Evolutionary conservation across 2,113 vertebrate genomes (phyloP).

Genomic region (Psettodes erumei): DNA sequence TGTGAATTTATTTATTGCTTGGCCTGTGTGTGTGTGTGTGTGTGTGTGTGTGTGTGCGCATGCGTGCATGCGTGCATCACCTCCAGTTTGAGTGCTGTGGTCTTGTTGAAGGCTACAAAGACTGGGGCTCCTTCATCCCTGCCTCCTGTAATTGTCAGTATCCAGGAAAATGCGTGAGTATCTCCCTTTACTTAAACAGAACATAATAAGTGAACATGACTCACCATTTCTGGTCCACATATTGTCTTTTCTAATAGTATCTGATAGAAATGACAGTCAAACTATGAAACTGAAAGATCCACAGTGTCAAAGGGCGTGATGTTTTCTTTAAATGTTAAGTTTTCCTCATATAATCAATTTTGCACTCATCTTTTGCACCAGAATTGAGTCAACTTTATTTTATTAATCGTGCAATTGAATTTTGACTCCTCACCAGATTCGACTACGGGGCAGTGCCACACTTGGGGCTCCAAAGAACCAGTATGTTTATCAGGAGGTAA

Average conservation of each 20-base stretch:
- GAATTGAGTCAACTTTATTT: not conserved
- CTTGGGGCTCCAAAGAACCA: constrained; percentile 79
- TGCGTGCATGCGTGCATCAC: constrained; percentile 26
- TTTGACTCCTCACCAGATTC: constrained; percentile 54
- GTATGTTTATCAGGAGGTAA: constrained; percentile 78
- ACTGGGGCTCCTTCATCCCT: constrained; percentile 77
- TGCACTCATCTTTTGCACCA: not conserved
- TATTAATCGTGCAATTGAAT: not conserved
- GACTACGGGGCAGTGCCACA: constrained; percentile 73
- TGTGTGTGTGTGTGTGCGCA: constrained; percentile 22
- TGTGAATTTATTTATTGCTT: not conserved
- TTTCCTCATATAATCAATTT: not conserved
- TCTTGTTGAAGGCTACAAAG: constrained; percentile 77
- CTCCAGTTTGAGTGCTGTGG: constrained; percentile 78
- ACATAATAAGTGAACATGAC: not conserved
- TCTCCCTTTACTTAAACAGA: not conserved
- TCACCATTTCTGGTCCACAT: not conserved
- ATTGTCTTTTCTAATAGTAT: too few relatives aligned
- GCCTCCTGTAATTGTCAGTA: constrained; percentile 76
- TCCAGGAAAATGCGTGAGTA: constrained; percentile 77
- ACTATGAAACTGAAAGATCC: too few relatives aligned
- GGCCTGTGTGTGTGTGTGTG: constrained; percentile 4
- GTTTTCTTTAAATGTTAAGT: not conserved
- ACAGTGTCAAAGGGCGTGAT: not conserved
- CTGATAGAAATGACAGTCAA: not conserved